phyloP scores from a whole-genome alignment of 2,113 vertebrate species.

The Apodemus speciosus region DNA sequence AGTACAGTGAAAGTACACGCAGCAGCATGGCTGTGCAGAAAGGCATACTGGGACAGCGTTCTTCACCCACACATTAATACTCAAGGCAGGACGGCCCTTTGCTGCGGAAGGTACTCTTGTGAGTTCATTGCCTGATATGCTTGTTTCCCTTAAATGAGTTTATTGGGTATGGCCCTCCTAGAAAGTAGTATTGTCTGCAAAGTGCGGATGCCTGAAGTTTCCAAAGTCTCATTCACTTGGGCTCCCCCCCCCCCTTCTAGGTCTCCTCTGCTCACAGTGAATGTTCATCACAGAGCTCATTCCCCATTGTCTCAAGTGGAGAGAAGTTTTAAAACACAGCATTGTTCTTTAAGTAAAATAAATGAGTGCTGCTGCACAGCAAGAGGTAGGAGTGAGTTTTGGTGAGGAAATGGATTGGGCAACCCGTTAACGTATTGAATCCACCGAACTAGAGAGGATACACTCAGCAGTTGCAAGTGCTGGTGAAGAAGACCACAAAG shows the following conservation, averaged over 20 bases:
- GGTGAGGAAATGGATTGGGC: slow-evolving; percentile 4
- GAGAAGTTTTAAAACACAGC: slow-evolving; percentile 23
- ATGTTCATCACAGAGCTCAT: too few relatives aligned
- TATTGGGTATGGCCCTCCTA: not conserved
- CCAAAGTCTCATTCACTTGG: not conserved
- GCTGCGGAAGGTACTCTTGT: not conserved
- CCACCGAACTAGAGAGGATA: not conserved
- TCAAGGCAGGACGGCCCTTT: not conserved
- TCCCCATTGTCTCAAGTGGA: not conserved
- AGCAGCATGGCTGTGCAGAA: not conserved
- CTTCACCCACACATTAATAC: slow-evolving; percentile 26
- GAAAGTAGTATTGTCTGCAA: not conserved
- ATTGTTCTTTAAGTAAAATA: slow-evolving; percentile 1
- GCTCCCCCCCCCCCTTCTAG: not conserved
- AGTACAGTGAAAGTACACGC: slow-evolving; percentile 13
- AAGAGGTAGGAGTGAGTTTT: not conserved
- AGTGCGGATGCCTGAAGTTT: not conserved
- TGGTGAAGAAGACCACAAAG: not conserved
- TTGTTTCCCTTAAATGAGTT: slow-evolving; percentile 32
- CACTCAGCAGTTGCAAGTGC: not conserved
- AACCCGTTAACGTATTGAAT: not conserved
- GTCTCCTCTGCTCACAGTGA: too few relatives aligned
- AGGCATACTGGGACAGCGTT: not conserved
- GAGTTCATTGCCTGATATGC: not conserved
- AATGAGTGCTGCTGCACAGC: not conserved